phyloP scores from a whole-genome alignment of 2,888 invertebrate species.

The Bembecia ichneumoniformis region DNA sequence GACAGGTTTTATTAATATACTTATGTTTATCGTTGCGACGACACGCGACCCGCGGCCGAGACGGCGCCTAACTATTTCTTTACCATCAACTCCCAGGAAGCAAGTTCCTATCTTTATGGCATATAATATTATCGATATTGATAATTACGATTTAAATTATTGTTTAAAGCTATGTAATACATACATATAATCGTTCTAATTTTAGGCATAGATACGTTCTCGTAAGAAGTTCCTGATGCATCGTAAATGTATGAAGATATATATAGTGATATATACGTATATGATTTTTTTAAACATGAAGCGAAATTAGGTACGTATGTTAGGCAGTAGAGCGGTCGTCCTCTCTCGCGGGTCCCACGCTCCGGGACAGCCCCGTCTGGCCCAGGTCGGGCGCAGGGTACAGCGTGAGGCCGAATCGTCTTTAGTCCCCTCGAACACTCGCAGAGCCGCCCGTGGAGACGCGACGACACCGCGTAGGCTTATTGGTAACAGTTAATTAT shows the following conservation, averaged over 20 bases:
- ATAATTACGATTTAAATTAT: slow-evolving; percentile 74
- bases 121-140: slow-evolving; percentile 75
- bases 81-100: slow-evolving; percentile 72
- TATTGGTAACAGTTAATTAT: slow-evolving; percentile 70
- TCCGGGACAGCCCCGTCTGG: slow-evolving; percentile 3
- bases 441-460: slow-evolving; percentile 52
- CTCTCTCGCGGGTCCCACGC: slow-evolving; percentile 49
- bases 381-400: background rate
- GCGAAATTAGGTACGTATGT: slow-evolving; percentile 70
- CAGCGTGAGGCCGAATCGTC: background rate
- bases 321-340: slow-evolving; percentile 71
- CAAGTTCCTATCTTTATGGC: slow-evolving; percentile 75
- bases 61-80: slow-evolving; percentile 49
- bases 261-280: slow-evolving; percentile 69
- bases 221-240: slow-evolving; percentile 74
- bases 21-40: slow-evolving; percentile 66
- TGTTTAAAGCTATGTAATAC: slow-evolving; percentile 75
- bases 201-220: slow-evolving; percentile 73
- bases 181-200: slow-evolving; percentile 74
- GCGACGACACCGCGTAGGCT: slow-evolving; percentile 69
- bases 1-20: slow-evolving; percentile 63
- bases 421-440: background rate
- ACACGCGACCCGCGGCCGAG: slow-evolving; percentile 53
- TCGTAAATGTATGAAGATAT: slow-evolving; percentile 73
- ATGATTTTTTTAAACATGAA: slow-evolving; percentile 71